Percentiles rank a stretch among this genome's conserved stretches.
These are phyloP conservation scores for Epinotia nisella DNA, from an alignment of 2,888 invertebrate species.

Conservation along the genomic window DNA sequence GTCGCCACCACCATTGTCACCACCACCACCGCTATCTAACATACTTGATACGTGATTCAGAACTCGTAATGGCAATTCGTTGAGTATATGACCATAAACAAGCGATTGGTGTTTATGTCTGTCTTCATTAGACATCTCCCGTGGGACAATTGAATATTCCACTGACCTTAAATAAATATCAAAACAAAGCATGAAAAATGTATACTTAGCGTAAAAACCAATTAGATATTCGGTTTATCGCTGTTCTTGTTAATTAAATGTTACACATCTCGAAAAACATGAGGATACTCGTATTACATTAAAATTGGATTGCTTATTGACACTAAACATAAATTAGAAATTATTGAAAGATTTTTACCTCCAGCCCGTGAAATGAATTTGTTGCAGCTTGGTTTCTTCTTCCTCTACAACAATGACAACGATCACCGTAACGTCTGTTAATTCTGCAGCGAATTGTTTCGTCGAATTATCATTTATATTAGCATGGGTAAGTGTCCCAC, in stretches of 20 bases:
- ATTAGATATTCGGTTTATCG: background rate
- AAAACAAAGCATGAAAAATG: background rate
- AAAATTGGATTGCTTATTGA: too few relatives aligned
- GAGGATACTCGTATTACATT: too few relatives aligned
- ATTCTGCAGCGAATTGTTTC: conserved; percentile 58
- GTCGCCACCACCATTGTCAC: background rate
- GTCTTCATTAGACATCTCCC: conserved; percentile 38
- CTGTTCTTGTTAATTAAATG: background rate
- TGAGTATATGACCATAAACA: conserved; percentile 55
- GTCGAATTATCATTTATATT: conserved; percentile 43
- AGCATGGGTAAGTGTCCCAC: conserved; percentile 48
- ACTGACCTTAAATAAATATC: conserved; percentile 31
- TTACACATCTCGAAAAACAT: background rate
- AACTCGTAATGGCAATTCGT: conserved; percentile 56
- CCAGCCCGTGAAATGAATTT: conserved; percentile 55
- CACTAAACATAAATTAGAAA: background rate
- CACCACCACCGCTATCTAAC: conserved; percentile 18
- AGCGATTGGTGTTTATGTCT: conserved; percentile 48
- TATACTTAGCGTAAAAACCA: background rate
- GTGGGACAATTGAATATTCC: conserved; percentile 49
- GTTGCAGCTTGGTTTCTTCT: conserved; percentile 18
- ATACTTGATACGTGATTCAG: conserved; percentile 44
- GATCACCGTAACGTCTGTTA: conserved; percentile 59
- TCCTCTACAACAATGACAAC: conserved; percentile 49
- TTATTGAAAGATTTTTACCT: conserved; percentile 52